Evolutionary conservation across 2,888 invertebrate species (phyloP), one percentile per base, ranked within the genome.

Genomic region (Drosophila lacicola): DNA sequence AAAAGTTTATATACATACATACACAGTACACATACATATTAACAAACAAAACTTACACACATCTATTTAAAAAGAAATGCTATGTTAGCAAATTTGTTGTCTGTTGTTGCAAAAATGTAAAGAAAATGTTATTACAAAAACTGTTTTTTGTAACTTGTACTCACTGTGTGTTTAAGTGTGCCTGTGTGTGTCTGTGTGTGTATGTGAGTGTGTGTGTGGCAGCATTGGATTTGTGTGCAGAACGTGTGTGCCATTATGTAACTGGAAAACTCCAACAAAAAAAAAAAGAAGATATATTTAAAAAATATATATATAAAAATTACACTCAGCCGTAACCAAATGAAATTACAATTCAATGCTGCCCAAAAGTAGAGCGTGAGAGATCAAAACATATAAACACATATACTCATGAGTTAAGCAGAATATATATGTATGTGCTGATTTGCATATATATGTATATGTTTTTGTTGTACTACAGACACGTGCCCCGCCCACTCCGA

Each of bases 41-140:
- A 25, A 25, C 37, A 60, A 33, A 63, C 4, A 4, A 63, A 44
- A 53, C 17, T 17, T 56, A 74, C 41, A 70, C 60, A 72, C 68
- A 74, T 67, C 58, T 72, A 66, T 55, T 65, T 56, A 70, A 65
- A 65, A 49, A 72, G 42, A 65, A 57, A 63, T 82, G 82, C 86
- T 79, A 82, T 85, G 76, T 88, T 88, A 79, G 82, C 80, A 85
- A 82, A 70, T 75, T 82, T 88, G 82, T 82, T 82, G 82, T 88
- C 86, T 88, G 78, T 78, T 78, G 56, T 63, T 70, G 67, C 74
- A 63, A 86, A 69, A 45, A 11, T 21, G 29, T 42, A 42, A 25
- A 11, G 10, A 37, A 39, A 64, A 54, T 72, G 72, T 67, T 79
- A 76, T 81, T 76, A 68, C 46, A 71, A 60, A 74, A 65, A 39